phyloP scores from a whole-genome alignment of 2,888 invertebrate species.

The Steinernema scapterisci region DNA sequence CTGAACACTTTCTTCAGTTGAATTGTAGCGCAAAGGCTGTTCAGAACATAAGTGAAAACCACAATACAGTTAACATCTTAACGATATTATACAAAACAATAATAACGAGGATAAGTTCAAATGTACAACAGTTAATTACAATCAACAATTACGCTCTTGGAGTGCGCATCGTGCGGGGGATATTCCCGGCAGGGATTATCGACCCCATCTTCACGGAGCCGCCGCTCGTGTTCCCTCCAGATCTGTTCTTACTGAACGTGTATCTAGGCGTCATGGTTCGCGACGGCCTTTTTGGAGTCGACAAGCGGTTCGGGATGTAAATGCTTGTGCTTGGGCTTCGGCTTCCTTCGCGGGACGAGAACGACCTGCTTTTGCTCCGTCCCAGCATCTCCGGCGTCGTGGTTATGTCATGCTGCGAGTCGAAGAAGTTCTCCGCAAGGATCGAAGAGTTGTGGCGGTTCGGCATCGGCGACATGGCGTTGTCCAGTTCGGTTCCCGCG shows the following conservation, averaged over 20 bases:
- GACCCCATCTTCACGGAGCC: slow-evolving; percentile 14
- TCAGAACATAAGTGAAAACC: too few species aligned
- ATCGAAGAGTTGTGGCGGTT: neutral
- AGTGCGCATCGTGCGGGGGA: neutral
- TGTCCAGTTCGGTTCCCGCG: neutral
- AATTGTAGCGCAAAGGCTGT: too few species aligned
- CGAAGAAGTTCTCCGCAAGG: neutral
- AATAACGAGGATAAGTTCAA: neutral
- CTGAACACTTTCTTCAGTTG: neutral
- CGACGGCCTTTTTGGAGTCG: neutral
- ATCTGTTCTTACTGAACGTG: neutral
- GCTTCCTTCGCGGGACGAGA: slow-evolving; percentile 15
- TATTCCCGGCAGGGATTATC: slow-evolving; percentile 2
- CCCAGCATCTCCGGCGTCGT: neutral
- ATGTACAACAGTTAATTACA: slow-evolving; percentile 5
- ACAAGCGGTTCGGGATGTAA: neutral
- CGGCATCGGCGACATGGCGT: neutral
- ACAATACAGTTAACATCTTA: too few species aligned
- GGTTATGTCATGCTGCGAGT: neutral
- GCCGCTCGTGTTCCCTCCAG: neutral
- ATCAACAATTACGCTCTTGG: neutral
- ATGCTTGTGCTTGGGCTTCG: slow-evolving; percentile 1
- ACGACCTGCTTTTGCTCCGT: slow-evolving; percentile 9
- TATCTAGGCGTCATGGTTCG: neutral
- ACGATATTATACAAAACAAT: neutral